A percentile compares a stretch with the other conserved stretches of the same genome.
phyloP scores from a whole-genome alignment of 2,797 vertebrate genomes.

The Chromis chromis region DNA sequence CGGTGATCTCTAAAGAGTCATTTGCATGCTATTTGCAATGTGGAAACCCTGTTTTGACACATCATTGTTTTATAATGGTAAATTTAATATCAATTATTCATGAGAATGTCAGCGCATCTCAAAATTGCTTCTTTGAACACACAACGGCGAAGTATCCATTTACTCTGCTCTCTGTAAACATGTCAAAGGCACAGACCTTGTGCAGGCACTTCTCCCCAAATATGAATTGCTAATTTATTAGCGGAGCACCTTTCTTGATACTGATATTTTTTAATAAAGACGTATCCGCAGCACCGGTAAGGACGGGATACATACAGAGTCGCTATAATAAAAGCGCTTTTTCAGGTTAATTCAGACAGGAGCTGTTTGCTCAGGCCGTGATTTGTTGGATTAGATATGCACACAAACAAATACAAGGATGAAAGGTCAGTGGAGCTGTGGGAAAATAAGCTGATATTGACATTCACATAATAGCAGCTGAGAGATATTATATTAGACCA shows the following conservation, averaged over 20 bases:
- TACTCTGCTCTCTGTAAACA: slow-evolving; percentile 71
- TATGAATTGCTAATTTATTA: slow-evolving; percentile 64
- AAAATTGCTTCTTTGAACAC: slow-evolving; percentile 67
- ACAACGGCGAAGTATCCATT: slow-evolving; percentile 58
- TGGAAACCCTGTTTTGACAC: slow-evolving; percentile 62
- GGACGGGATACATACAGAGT: not conserved
- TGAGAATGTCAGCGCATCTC: slow-evolving; percentile 71
- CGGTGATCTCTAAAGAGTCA: slow-evolving; percentile 42
- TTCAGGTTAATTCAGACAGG: slow-evolving; percentile 53
- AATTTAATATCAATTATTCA: slow-evolving; percentile 79
- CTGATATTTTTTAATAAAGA: slow-evolving; percentile 33
- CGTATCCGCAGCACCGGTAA: slow-evolving; percentile 23
- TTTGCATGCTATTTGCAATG: slow-evolving; percentile 63
- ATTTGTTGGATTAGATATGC: slow-evolving; percentile 67
- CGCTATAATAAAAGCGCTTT: slow-evolving; percentile 14
- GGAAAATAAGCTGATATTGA: slow-evolving; percentile 58
- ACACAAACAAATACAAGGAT: slow-evolving; percentile 58
- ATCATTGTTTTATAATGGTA: slow-evolving; percentile 74
- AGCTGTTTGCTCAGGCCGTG: slow-evolving; percentile 44
- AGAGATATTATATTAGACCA: slow-evolving; percentile 27
- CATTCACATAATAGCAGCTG: slow-evolving; percentile 62
- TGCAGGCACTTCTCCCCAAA: slow-evolving; percentile 46
- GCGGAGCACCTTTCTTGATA: slow-evolving; percentile 36
- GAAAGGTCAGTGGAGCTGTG: slow-evolving; percentile 64
- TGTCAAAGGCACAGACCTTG: slow-evolving; percentile 57